These are phyloP conservation scores for Eidolon dupreanum DNA, from an alignment of 2,797 vertebrate genomes.

Conservation along the genomic window DNA sequence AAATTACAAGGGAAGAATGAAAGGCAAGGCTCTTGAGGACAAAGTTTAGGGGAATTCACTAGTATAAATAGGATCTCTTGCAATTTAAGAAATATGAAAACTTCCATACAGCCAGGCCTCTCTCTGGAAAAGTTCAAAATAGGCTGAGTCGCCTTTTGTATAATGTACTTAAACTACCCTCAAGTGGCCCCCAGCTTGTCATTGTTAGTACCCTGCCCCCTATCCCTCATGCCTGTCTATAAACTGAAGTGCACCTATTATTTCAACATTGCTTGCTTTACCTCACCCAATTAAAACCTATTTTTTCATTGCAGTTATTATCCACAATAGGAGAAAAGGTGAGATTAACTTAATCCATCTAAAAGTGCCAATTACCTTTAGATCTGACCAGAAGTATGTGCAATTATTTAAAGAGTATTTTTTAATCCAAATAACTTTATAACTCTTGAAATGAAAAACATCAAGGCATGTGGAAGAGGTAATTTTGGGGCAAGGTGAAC, in stretches of 20 bases:
- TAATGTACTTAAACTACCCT: background rate
- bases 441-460: constrained; percentile 5
- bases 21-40: background rate
- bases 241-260: background rate
- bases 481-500: background rate
- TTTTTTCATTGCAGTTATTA: background rate
- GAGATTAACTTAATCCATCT: background rate
- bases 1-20: background rate
- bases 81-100: constrained; percentile 21
- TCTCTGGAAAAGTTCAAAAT: background rate
- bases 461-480: background rate
- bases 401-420: constrained; percentile 38
- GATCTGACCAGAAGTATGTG: background rate
- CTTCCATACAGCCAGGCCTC: background rate
- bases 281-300: constrained; percentile 6
- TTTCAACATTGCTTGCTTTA: constrained; percentile 27
- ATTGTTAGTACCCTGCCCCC: background rate
- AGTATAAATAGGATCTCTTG: background rate
- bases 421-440: constrained; percentile 9
- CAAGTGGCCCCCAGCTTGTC: constrained; percentile 7
- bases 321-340: background rate
- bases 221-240: background rate
- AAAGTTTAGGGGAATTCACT: background rate
- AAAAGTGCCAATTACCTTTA: background rate
- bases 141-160: background rate